Conservation (phyloP, 1,140 invertebrate genomes). For the Orius insidiosus region DNA sequence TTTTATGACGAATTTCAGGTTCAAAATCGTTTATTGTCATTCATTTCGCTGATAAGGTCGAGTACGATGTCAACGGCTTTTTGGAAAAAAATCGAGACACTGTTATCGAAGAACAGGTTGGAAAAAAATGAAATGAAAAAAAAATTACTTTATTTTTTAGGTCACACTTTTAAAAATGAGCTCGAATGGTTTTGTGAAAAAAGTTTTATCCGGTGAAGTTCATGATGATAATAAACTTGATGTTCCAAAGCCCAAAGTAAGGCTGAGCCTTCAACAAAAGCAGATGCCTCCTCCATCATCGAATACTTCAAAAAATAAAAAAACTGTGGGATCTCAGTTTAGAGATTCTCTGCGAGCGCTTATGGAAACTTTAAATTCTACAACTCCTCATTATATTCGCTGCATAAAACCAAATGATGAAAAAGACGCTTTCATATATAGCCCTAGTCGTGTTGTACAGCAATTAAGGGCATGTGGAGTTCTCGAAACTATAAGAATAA, state of each 20-base stretch:
- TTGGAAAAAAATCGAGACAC: conserved; percentile 96
- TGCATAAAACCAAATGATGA: conserved; percentile 98
- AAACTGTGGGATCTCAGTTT: conserved; percentile 67
- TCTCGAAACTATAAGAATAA: conserved; percentile 92
- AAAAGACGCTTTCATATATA: conserved; percentile 79
- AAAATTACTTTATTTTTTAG: conserved; percentile 14
- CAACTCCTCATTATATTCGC: conserved; percentile 94
- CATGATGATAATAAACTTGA: conserved; percentile 29
- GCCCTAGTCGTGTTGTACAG: conserved; percentile 78
- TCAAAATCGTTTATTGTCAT: conserved; percentile 63
- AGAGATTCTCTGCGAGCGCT: conserved; percentile 77
- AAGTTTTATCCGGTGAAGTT: conserved; percentile 29
- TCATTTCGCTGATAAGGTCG: conserved; percentile 87
- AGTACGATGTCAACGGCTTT: conserved; percentile 84
- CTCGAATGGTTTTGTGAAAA: conserved; percentile 36
- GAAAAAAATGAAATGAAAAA: too few relatives aligned
- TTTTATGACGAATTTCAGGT: conserved; percentile 15
- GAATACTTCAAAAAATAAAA: conserved; percentile 14
- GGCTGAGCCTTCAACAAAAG: conserved; percentile 29
- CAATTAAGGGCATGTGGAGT: conserved; percentile 94
- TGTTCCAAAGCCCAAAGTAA: conserved; percentile 23
- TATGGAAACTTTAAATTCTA: conserved; percentile 84
- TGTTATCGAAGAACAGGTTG: conserved; percentile 83
- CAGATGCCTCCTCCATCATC: conserved; percentile 17
- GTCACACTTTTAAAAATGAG: conserved; percentile 33